Evolutionary conservation across 1,140 invertebrate genomes (phyloP), one percentile per base, ranked within the genome.

Genomic region (Bathynomus jamesi): DNA sequence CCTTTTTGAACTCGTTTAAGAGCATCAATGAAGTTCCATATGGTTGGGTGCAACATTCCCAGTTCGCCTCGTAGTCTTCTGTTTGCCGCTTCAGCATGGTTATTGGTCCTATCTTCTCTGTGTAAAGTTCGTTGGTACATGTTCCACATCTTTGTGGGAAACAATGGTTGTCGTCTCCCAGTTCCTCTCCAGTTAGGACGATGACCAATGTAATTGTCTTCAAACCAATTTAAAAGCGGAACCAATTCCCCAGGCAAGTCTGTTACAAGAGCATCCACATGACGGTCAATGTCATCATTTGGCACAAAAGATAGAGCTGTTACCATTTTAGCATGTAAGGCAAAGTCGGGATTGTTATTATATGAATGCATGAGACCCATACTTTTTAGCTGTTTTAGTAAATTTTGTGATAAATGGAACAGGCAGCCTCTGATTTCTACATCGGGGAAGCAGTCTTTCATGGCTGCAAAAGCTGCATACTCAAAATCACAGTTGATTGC

Each of bases 211-310:
- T 71, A 71, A 32, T 64, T 70, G 28, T 71, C 62, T 70, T 71
- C 67, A 69, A 73, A 73, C 72, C 53, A 71, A 65, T 73, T 73
- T 66, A 73, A 60, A 32, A 73, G 28, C 29, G 61, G 72, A 65
- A 65, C 40, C 40, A 73, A 63, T 10, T 73, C 68, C 7, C 29
- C 30, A 53, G 8, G 25, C 60, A 73, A 31, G 28, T 28, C 60
- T n/a, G 17, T 69, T 65, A 30, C 61, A 21, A 73, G 61, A 60
- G 61, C 68, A 65, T 73, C 72, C 29, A 73, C 13, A 53, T 40
- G 53, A 40, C 28, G 27, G 61, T 73, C 68, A 71, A 73, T 60
- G 62, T 70, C 69, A 61, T 64, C 62, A 69, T 25, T 71, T 73
- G 67, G 61, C 40, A 73, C 72, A 73, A 73, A 73, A 3, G 29